A percentile compares a stretch with the other conserved stretches of the same genome.
These are phyloP conservation scores for Lagorchestes hirsutus DNA, from an alignment of 2,797 vertebrate genomes.

Conservation along the genomic window DNA sequence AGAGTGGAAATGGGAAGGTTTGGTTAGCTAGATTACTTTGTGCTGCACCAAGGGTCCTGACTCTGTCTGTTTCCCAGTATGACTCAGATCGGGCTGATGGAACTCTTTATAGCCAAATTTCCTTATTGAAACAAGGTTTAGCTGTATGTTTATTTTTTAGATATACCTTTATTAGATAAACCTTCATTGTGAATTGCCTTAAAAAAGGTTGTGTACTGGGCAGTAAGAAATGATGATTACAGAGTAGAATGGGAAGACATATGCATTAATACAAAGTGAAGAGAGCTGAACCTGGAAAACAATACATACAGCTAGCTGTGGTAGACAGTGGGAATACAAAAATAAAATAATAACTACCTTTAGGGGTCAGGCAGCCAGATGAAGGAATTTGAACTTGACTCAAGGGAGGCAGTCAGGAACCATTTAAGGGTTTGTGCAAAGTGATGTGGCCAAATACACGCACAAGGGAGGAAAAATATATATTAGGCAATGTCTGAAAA, in stretches of 20 bases:
- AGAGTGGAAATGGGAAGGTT: background rate
- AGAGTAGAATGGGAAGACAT: background rate
- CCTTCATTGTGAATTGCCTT: background rate
- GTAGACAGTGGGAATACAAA: background rate
- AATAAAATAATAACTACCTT: background rate
- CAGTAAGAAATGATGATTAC: background rate
- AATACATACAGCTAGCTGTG: background rate
- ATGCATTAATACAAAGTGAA: background rate
- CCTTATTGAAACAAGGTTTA: too few species aligned
- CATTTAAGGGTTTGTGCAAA: background rate
- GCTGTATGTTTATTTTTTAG: background rate
- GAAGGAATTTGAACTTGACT: background rate
- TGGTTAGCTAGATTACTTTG: background rate
- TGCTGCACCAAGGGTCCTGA: background rate
- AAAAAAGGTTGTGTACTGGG: background rate
- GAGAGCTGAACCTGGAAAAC: background rate
- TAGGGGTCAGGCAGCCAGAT: background rate
- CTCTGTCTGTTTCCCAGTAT: background rate
- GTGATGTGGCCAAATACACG: background rate
- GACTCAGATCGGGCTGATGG: background rate
- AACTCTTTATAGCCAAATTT: background rate
- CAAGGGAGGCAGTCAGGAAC: background rate
- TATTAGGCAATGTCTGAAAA: background rate
- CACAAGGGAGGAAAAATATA: background rate
- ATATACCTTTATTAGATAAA: background rate